Evolutionary conservation across 1,140 invertebrate species (phyloP), one percentile per base, ranked within the genome.

Genomic region (Caerostris darwini): DNA sequence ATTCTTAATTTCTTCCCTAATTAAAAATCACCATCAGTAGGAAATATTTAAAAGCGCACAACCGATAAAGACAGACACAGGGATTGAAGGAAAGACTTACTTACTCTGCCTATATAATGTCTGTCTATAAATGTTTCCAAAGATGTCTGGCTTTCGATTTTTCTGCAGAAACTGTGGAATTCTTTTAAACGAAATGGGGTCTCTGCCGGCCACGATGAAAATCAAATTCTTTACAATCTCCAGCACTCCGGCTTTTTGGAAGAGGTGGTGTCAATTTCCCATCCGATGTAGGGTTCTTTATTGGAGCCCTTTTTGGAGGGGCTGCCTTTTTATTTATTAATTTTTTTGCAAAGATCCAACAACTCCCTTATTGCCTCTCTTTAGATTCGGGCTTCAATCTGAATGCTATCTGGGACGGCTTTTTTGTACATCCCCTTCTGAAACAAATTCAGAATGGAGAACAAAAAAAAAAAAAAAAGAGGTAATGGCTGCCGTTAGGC

Each of bases 251-350:
- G 19, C 54, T 12, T 57, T 83, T 58, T 3, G 82, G 14, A 77
- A 77, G 82, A 58, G 53, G 82, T 19, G 57, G 82, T 83, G 82
- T 83, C 82, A 83, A 83, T 83, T 83, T 83, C 82, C 82, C 34
- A 50, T 57, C 14, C 53, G 54, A 17, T 17, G 17, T 5, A 56
- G 82, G 10, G 54, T 58, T 83, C 82, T 19, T 83, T n/a, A 56
- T 57, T 7, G 54, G n/a, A 7, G 54, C 53, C n/a, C 57, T 83
- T 83, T 56, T 77, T 0, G 69, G 17, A 7, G 17, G 0, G 34
- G 34, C 34, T 34, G 17, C 50, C 19, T 10, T 19, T 77, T 7
- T 77, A 3, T 77, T 58, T 83, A 19, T 58, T 83, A 3, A 17
- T 17, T 17, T 17, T 83, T 83, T 34, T 34, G 0, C 14, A 7